phyloP scores from a whole-genome alignment of 2,113 vertebrate species.

The Crotalus helleri region DNA sequence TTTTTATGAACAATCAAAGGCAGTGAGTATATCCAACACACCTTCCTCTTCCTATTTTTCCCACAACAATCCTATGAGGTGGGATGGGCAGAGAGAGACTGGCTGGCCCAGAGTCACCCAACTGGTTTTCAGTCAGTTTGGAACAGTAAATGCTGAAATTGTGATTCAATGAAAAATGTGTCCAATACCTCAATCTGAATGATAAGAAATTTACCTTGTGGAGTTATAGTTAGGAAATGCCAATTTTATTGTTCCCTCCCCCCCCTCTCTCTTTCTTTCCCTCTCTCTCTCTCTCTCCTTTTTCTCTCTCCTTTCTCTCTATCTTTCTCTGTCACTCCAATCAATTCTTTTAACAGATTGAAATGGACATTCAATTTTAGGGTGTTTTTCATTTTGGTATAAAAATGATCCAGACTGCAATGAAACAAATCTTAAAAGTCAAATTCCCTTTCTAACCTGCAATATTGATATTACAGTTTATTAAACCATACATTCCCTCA shows the following conservation, averaged over 20 bases:
- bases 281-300: too few species aligned
- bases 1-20: not conserved
- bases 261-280: not conserved
- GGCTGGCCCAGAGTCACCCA: not conserved
- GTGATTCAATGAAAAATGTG: not conserved
- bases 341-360: not conserved
- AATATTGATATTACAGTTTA: not conserved
- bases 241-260: not conserved
- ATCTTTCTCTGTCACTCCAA: not conserved
- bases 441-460: not conserved
- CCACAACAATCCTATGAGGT: not conserved
- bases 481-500: not conserved
- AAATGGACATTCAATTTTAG: not conserved
- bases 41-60: not conserved
- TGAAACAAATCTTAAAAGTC: not conserved
- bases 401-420: not conserved
- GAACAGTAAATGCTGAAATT: not conserved
- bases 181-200: not conserved
- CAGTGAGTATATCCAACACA: not conserved
- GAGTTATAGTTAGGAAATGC: not conserved
- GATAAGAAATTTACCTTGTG: not conserved
- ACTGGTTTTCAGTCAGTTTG: not conserved
- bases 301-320: not conserved
- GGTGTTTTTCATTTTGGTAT: not conserved
- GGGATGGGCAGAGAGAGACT: not conserved